phyloP scores from a whole-genome alignment of 2,113 vertebrate genomes.

The Megaceryle torquata region DNA sequence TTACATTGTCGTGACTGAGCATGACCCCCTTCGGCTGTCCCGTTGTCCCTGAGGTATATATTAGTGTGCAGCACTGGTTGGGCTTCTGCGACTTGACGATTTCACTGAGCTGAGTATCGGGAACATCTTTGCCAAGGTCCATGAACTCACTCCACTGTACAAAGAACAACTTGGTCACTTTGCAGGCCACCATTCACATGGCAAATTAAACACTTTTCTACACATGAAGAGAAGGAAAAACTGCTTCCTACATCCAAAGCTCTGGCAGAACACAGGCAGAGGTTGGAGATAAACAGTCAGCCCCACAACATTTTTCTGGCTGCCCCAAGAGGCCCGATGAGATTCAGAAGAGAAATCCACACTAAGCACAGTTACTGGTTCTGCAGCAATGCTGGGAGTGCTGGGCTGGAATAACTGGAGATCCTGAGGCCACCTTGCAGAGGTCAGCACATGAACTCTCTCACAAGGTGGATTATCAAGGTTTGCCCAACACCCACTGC shows the following conservation, averaged over 20 bases:
- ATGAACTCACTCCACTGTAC: conserved; percentile 89
- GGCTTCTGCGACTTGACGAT: conserved; percentile 83
- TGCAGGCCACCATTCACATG: fast-evolving
- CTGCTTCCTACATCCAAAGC: neutral
- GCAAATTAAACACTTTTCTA: neutral
- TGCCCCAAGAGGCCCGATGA: neutral
- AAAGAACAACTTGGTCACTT: neutral
- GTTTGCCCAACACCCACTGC: neutral
- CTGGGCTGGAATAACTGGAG: neutral
- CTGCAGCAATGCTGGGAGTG: neutral
- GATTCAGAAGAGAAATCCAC: neutral
- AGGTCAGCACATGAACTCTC: neutral
- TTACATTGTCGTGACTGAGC: conserved; percentile 95
- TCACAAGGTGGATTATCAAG: neutral
- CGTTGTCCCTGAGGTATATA: conserved; percentile 92
- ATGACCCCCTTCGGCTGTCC: conserved; percentile 92
- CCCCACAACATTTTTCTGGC: neutral
- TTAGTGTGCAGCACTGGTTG: conserved; percentile 89
- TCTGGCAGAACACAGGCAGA: neutral
- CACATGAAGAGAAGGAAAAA: neutral
- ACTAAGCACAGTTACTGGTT: neutral
- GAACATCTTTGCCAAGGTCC: conserved; percentile 75
- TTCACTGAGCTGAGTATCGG: conserved; percentile 72
- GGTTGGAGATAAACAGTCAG: neutral
- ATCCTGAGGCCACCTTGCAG: neutral